Base-by-base conservation (phyloP, 1,140 invertebrate species). In the Venturia canescens region DNA sequence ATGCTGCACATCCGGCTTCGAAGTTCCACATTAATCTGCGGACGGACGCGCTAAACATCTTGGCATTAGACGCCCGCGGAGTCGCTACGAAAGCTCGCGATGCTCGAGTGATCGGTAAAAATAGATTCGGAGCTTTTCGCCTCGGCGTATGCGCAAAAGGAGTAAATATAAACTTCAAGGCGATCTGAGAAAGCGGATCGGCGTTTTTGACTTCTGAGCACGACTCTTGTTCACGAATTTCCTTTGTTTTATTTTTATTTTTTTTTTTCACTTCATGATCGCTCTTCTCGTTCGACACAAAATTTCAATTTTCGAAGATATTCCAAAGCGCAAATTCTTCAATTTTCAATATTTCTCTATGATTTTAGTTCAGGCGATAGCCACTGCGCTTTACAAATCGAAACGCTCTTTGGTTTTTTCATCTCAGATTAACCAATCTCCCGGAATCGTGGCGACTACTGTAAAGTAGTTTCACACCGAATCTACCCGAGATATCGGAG, bases 121-220 rank as follows among this genome's bases (percentile, higher is more conserved):
- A 69, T 69, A 69, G 66, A 1, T 31, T 69, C n/a, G 66, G 29
- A 29, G 29, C 29, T 69, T 34, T 29, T 69, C 66, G 27, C 27
- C 11, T 69, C 66, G 21, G 18, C 29, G 5, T 29, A 69, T 69
- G 66, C n/a, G 29, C 15, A 79, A 72, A 23, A 29, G 21, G n/a
- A 63, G 21, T 71, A 72, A 79, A 79, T 79, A 34, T 71, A 75
- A 57, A 71, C 57, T 79, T 79, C 67, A 71, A 79, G 67, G 67
- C 69, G 38, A 27, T 79, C 0, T 11, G 38, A 44, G 13, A 11
- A 44, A 44, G 7, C 2, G 13, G 3, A 44, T 44, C 38, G 9
- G 21, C 53, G n/a, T 57, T 57, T 57, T 5, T n/a, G 1, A 3
- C 9, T 57, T 9, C 21, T 57, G 1, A 44, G 7, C 11, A 9